phyloP scores from a whole-genome alignment of 2,888 invertebrate species.

The Diploptera punctata region DNA sequence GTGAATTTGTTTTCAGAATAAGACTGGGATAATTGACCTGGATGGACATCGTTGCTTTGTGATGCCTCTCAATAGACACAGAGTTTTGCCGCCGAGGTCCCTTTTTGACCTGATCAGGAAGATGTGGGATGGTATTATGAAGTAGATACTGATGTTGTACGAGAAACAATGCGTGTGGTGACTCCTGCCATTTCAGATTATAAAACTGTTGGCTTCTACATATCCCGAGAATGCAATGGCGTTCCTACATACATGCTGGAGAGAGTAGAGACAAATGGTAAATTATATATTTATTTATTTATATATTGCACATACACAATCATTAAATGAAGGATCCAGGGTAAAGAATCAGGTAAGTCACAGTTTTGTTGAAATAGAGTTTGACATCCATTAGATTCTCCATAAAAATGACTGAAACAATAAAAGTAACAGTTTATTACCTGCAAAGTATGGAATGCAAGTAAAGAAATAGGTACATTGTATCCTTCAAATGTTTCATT shows the following conservation, averaged over 20 bases:
- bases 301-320: slow-evolving; percentile 4
- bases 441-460: too few relatives aligned
- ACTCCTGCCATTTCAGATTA: slow-evolving; percentile 71
- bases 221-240: slow-evolving; percentile 71
- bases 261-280: slow-evolving; percentile 69
- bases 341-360: too few relatives aligned
- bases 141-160: slow-evolving; percentile 80
- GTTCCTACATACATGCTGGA: slow-evolving; percentile 77
- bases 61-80: slow-evolving; percentile 82
- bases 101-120: slow-evolving; percentile 80
- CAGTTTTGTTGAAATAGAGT: too few relatives aligned
- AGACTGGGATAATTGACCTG: slow-evolving; percentile 79
- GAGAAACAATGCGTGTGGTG: slow-evolving; percentile 77
- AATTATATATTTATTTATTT: slow-evolving; percentile 49
- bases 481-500: too few relatives aligned
- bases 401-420: too few relatives aligned
- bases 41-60: slow-evolving; percentile 83
- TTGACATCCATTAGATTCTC: not conserved
- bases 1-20: slow-evolving; percentile 62
- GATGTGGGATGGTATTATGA: slow-evolving; percentile 82
- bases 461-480: too few relatives aligned
- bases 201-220: slow-evolving; percentile 70
- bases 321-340: not conserved
- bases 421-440: too few relatives aligned
- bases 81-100: slow-evolving; percentile 80